A percentile compares a stretch with the other conserved stretches of the same genome.
Evolutionary conservation across 2,113 vertebrate genomes (phyloP).

Genomic region (Mola mola): DNA sequence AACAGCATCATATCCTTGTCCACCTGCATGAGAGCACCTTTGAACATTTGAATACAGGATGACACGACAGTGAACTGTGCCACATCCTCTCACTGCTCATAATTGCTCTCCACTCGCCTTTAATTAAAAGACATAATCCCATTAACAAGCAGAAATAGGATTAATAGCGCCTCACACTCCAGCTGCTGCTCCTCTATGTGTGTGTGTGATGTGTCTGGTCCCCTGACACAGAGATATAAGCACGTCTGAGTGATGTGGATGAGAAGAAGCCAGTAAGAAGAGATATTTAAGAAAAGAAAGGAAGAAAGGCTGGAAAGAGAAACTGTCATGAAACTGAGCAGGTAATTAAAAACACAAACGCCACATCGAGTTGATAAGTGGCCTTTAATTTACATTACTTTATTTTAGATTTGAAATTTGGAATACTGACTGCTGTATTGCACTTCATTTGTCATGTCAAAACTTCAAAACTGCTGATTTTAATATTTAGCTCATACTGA

Average conservation of each 20-base stretch:
- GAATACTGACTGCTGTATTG: not conserved
- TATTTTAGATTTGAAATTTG: not conserved
- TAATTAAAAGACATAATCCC: constrained; percentile 83
- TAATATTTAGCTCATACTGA: not conserved
- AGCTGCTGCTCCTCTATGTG: constrained; percentile 59
- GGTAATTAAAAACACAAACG: constrained; percentile 4
- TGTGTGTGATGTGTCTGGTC: constrained; percentile 44
- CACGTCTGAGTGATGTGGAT: constrained; percentile 53
- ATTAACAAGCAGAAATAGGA: constrained; percentile 82
- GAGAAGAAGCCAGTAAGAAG: constrained; percentile 30
- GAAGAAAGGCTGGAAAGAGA: constrained; percentile 5
- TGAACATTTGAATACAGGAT: constrained; percentile 36
- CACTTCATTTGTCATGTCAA: too few relatives aligned
- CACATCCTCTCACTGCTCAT: constrained; percentile 73
- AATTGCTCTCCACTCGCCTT: constrained; percentile 79
- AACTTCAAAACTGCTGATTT: too few relatives aligned
- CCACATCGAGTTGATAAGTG: not conserved
- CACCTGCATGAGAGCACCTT: constrained; percentile 54
- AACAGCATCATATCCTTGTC: constrained; percentile 17
- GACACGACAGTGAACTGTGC: constrained; percentile 65
- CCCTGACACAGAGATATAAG: constrained; percentile 65
- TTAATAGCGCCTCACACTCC: constrained; percentile 78
- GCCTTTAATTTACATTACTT: not conserved
- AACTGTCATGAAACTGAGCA: not conserved
- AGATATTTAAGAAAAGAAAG: constrained; percentile 19